Evolutionary conservation across 2,888 invertebrate genomes (phyloP).

Genomic region (Cordylochernes scorpioides): DNA sequence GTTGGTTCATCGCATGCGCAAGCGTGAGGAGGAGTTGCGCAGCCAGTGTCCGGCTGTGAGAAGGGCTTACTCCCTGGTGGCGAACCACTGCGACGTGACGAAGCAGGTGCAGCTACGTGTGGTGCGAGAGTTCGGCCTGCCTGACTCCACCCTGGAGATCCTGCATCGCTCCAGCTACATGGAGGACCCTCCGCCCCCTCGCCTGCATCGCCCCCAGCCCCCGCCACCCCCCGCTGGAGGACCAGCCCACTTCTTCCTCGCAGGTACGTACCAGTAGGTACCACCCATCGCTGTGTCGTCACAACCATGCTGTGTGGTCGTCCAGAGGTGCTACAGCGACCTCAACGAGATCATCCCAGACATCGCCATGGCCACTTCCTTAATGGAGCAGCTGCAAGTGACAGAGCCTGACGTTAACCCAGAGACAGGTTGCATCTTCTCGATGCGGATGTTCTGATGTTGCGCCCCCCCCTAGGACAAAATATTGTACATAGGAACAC

Average conservation of each 20-base stretch:
- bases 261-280: no score
- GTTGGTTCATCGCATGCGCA: constrained; percentile 34
- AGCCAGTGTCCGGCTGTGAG: constrained; percentile 49
- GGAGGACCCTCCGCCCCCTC: no score
- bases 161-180: constrained; percentile 21
- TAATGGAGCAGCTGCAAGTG: constrained; percentile 11
- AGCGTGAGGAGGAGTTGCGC: constrained; percentile 54
- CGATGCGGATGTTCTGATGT: constrained; percentile 11
- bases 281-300: no score
- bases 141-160: constrained; percentile 57
- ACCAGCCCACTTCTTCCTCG: no score
- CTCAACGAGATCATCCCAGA: constrained; percentile 14
- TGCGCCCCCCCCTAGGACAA: no score
- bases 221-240: no score
- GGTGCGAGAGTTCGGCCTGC: constrained; percentile 74
- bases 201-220: no score
- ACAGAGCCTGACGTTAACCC: constrained; percentile 9
- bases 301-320: no score
- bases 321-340: constrained; percentile 11
- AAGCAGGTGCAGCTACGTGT: constrained; percentile 56
- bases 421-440: constrained; percentile 9
- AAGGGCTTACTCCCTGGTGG: constrained; percentile 28
- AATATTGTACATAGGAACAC: no score
- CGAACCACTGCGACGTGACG: constrained; percentile 45
- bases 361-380: constrained; percentile 14